Base-by-base conservation (phyloP, 2,113 vertebrate species). In the Mus spicilegus region DNA sequence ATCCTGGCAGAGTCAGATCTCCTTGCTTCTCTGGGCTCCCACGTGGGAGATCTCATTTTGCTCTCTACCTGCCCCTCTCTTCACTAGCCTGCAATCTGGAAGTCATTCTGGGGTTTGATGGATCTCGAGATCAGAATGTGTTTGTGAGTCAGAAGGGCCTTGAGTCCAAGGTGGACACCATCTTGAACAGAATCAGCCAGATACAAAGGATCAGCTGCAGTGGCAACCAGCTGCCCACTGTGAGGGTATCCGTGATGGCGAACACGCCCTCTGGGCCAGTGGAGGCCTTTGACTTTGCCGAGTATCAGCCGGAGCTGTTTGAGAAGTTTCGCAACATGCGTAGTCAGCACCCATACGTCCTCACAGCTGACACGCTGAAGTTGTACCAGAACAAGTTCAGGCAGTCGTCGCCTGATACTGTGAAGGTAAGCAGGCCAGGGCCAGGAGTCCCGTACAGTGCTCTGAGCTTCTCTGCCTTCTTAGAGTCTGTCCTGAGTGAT, bases 31-130 rank as follows among this genome's bases (percentile, higher is more conserved):
- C 82, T 7, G 19, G 51, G 78, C 26, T 86, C 26, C 1, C 0
- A 10, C 3, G 0, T 0, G 49, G 39, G 46, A 1, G 33, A 3
- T 24, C 8, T 54, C 10, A 0, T 54, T 17, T 33, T 3, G 49
- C 61, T 95, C 91, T 67, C 1, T 0, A 4, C 6, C 46, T 58
- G n/a, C 61, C 1, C 54, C 6, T 93, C 90, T 94, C 30, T 36
- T 46, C 97, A 87, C 42, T 97, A 99, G 99, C 98, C 0, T 99
- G 99, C 42, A 98, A 98, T 46, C 84, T 99, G 92, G 99, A 99
- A 24, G 99, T 99, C 95, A 99, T 99, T 94, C 98, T 99, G 73
- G 99, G 99, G 42, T 99, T 99, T 0, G 99, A 99, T 72, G 99
- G 99, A 73, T 98, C 98, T 0, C 97, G 97, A 2, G 97, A 97